Percentiles rank a stretch among this genome's conserved stretches.
These are phyloP conservation scores for Eubucco bourcierii DNA, from an alignment of 2,113 vertebrate genomes.

Conservation along the genomic window DNA sequence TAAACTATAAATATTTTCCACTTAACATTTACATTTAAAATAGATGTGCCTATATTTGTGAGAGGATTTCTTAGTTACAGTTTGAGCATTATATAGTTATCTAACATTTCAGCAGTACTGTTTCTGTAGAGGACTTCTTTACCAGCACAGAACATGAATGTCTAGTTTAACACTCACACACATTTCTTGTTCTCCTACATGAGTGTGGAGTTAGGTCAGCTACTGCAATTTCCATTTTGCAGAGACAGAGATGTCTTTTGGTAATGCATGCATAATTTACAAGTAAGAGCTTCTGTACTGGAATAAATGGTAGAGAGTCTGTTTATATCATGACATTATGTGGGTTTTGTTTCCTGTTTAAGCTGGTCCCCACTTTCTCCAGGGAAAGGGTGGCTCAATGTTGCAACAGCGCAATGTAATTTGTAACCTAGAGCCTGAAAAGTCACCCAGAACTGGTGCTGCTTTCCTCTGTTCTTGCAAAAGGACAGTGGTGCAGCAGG, in stretches of 20 bases:
- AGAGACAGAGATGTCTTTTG: background rate
- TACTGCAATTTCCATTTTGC: background rate
- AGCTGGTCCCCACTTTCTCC: background rate
- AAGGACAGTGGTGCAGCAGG: background rate
- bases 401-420: background rate
- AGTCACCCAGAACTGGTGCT: background rate
- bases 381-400: background rate
- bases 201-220: background rate
- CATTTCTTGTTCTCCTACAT: background rate
- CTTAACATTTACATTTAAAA: slow-evolving; percentile 42
- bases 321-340: background rate
- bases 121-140: background rate
- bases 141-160: background rate
- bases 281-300: background rate
- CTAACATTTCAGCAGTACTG: slow-evolving; percentile 5
- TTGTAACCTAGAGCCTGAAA: background rate
- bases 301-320: background rate
- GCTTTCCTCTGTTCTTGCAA: background rate
- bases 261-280: background rate
- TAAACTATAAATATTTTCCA: slow-evolving; percentile 38
- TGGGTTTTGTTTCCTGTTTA: background rate
- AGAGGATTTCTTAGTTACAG: slow-evolving; percentile 6
- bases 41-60: slow-evolving; percentile 7
- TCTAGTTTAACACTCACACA: background rate
- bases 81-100: slow-evolving; percentile 4